Evolutionary conservation across 2,888 invertebrate species (phyloP).

Genomic region (Cheilosia soror): DNA sequence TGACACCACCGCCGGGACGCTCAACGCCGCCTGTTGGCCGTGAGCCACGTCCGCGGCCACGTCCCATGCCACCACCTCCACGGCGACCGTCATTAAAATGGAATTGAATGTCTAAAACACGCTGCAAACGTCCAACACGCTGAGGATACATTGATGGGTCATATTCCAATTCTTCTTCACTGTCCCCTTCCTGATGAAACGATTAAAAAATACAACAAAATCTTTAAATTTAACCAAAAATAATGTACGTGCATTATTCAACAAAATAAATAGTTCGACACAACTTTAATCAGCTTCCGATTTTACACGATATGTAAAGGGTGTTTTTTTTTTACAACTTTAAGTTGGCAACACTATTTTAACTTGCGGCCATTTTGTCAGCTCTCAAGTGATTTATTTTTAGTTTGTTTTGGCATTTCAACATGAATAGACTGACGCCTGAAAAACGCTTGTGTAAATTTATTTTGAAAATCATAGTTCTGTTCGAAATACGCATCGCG

Average conservation of each 20-base stretch:
- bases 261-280: too few relatives aligned
- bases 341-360: too few relatives aligned
- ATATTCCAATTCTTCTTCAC: constrained; percentile 88
- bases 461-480: too few relatives aligned
- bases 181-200: constrained; percentile 83
- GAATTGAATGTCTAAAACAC: constrained; percentile 93
- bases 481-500: too few relatives aligned
- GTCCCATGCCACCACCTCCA: constrained; percentile 88
- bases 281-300: too few relatives aligned
- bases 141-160: constrained; percentile 92
- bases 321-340: too few relatives aligned
- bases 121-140: constrained; percentile 93
- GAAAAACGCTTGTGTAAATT: too few relatives aligned
- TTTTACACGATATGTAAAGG: background rate
- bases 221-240: background rate
- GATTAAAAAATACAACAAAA: background rate
- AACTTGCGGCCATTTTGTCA: too few relatives aligned
- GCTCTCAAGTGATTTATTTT: too few relatives aligned
- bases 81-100: constrained; percentile 93
- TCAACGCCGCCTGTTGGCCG: constrained; percentile 78
- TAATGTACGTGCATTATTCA: background rate
- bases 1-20: constrained; percentile 78
- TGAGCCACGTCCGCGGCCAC: constrained; percentile 85
- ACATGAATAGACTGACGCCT: too few relatives aligned
- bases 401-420: too few relatives aligned